phyloP scores from a whole-genome alignment of 2,113 vertebrate genomes.

The Ovis aries region DNA sequence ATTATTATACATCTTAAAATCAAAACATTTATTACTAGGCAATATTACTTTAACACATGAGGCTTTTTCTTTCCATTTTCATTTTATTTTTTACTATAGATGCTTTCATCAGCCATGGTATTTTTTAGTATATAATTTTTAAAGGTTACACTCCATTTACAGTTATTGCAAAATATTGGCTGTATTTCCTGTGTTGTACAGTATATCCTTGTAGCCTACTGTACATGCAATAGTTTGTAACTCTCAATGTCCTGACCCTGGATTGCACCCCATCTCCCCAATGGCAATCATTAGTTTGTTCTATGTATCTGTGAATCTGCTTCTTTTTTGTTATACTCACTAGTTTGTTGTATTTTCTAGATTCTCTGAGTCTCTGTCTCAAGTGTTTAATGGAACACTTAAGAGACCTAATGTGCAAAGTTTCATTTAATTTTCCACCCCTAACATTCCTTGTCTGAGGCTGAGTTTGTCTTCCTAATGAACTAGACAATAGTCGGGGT shows the following conservation, averaged over 20 bases:
- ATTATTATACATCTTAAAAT: background rate
- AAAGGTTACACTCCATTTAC: background rate
- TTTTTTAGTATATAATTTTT: background rate
- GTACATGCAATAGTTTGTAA: background rate
- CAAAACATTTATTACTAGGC: background rate
- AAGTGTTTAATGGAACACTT: background rate
- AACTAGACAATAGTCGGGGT: background rate
- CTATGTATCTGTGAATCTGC: background rate
- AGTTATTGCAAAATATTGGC: background rate
- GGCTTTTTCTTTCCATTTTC: background rate
- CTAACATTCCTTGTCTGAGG: background rate
- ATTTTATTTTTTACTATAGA: background rate
- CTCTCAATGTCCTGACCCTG: background rate
- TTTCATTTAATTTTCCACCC: conserved; percentile 32
- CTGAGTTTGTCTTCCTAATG: conserved; percentile 36
- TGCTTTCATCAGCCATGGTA: background rate
- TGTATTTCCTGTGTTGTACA: background rate
- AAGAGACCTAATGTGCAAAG: background rate
- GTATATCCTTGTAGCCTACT: background rate
- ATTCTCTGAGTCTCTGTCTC: background rate
- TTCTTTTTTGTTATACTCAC: background rate
- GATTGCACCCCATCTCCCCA: background rate
- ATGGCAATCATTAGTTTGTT: background rate
- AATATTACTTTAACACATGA: background rate
- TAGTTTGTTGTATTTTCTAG: background rate